phyloP scores from a whole-genome alignment of 92 coral and sea anemone genomes.

The Zoanthus gigantus region DNA sequence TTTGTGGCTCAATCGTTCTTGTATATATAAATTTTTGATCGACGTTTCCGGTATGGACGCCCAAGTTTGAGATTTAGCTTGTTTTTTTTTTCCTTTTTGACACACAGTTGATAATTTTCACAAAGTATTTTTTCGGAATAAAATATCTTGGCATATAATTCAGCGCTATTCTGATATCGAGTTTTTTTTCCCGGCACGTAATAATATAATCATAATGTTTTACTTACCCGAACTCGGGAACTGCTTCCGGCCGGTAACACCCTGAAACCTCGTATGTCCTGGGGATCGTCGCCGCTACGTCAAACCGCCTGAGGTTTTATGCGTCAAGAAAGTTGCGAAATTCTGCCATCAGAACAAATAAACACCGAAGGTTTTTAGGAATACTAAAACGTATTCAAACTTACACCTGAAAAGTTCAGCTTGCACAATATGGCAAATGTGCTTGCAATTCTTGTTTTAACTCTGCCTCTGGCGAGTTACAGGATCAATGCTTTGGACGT shows the following conservation, averaged over 20 bases:
- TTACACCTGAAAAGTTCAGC: neutral
- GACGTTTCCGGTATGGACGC: slow-evolving; percentile 48
- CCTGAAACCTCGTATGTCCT: too few species aligned
- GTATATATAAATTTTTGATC: neutral
- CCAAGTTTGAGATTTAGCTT: neutral
- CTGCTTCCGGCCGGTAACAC: too few species aligned
- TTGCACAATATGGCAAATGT: neutral
- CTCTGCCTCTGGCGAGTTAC: neutral
- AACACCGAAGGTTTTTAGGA: neutral
- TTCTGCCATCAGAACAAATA: neutral
- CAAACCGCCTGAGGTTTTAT: slow-evolving; percentile 1
- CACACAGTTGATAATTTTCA: too few species aligned
- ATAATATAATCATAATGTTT: too few species aligned
- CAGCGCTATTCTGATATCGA: too few species aligned
- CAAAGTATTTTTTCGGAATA: too few species aligned
- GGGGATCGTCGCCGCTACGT: neutral
- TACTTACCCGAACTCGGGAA: too few species aligned
- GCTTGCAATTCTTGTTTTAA: neutral
- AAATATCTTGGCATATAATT: too few species aligned
- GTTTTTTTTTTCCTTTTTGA: too few species aligned
- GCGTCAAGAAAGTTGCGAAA: slow-evolving; percentile 9
- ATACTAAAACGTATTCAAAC: neutral
- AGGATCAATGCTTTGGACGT: neutral
- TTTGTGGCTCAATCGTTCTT: neutral
- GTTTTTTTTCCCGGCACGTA: too few species aligned